Percentiles rank a stretch among this genome's conserved stretches.
Conservation (phyloP, 2,888 invertebrate genomes). For the Heteromurus nitidus region DNA sequence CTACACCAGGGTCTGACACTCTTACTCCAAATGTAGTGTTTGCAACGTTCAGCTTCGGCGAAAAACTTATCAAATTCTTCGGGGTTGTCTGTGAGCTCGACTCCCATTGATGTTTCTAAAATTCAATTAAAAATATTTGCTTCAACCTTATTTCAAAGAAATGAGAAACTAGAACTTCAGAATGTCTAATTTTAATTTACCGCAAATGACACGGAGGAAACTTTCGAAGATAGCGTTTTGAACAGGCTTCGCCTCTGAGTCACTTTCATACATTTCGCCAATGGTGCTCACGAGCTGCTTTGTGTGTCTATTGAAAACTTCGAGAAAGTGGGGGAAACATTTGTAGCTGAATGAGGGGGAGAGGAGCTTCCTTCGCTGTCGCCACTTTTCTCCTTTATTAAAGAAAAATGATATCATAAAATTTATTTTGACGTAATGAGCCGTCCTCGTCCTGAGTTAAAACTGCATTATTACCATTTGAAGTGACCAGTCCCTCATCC, state of each 20-base stretch:
- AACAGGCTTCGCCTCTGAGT: conserved; percentile 22
- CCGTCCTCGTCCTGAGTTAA: too few relatives aligned
- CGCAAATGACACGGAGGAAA: conserved; percentile 39
- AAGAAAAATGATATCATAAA: neutral
- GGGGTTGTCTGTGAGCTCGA: conserved; percentile 30
- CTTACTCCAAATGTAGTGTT: conserved; percentile 30
- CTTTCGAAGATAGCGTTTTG: conserved; percentile 24
- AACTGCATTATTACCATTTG: conserved; percentile 22
- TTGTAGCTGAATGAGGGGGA: conserved; percentile 51
- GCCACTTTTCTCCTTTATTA: conserved; percentile 46
- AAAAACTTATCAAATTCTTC: conserved; percentile 52
- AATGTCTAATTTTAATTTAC: conserved; percentile 15
- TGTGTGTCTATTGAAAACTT: conserved; percentile 52
- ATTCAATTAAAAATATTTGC: neutral
- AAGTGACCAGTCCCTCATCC: conserved; percentile 50
- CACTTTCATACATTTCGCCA: conserved; percentile 20
- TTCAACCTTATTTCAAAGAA: neutral
- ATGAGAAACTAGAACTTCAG: neutral
- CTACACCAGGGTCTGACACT: conserved; percentile 37
- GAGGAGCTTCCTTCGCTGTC: conserved; percentile 42
- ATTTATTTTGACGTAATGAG: too few relatives aligned
- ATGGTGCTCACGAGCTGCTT: conserved; percentile 13
- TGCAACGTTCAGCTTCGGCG: conserved; percentile 46
- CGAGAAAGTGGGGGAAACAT: conserved; percentile 46
- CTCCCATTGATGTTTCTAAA: conserved; percentile 53